These are phyloP conservation scores for Myiotriccus ornatus DNA, from an alignment of 2,797 vertebrate species.

Conservation along the genomic window DNA sequence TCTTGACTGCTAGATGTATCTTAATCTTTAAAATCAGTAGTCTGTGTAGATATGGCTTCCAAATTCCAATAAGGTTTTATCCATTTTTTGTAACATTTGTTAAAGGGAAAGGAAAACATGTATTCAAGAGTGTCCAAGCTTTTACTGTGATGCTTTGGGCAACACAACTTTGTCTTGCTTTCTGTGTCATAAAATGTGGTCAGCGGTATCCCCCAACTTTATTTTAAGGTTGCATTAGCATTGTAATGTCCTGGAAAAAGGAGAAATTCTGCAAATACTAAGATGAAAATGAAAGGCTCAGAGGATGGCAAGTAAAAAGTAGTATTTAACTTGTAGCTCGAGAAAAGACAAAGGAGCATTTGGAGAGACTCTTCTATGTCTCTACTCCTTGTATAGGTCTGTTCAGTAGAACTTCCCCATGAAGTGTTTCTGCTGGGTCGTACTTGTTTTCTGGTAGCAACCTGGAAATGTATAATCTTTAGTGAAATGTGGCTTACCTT, in stretches of 20 bases:
- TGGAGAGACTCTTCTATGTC: neutral
- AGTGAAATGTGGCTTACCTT: neutral
- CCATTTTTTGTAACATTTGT: neutral
- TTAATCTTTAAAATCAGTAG: neutral
- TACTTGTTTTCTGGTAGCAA: neutral
- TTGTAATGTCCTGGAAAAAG: neutral
- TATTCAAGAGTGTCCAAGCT: neutral
- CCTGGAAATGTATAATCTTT: neutral
- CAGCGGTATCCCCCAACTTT: neutral
- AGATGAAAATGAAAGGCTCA: neutral
- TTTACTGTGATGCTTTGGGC: neutral
- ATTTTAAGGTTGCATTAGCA: neutral
- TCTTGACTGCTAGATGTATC: neutral
- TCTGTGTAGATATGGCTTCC: neutral
- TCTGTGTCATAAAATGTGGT: neutral
- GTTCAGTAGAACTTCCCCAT: neutral
- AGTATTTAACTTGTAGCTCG: neutral
- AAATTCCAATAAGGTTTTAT: neutral
- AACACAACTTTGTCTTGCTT: neutral
- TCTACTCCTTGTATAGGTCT: neutral
- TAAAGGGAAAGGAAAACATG: neutral
- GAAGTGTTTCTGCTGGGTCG: neutral
- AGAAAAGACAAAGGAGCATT: neutral
- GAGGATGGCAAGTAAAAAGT: neutral
- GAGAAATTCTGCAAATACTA: neutral